phyloP scores from a whole-genome alignment of 2,113 vertebrate species.

The Mormyrus iriodes region DNA sequence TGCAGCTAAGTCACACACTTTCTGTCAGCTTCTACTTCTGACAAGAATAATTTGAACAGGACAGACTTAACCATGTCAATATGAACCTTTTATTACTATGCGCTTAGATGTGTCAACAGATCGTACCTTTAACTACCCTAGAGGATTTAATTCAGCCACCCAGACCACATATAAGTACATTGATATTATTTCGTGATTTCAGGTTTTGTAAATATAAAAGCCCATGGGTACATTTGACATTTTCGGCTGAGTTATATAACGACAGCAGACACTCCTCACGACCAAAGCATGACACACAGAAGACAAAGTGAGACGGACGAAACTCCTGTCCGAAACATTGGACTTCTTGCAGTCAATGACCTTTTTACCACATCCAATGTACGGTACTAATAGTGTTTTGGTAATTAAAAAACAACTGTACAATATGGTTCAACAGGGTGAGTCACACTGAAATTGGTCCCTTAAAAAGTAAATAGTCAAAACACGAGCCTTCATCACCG shows the following conservation, averaged over 20 bases:
- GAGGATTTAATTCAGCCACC: neutral
- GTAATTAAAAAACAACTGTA: neutral
- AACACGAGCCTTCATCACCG: neutral
- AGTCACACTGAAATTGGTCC: neutral
- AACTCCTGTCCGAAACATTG: neutral
- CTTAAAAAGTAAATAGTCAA: neutral
- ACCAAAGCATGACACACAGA: neutral
- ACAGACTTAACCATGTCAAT: neutral
- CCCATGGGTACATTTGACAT: neutral
- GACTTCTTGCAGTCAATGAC: neutral
- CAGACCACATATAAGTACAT: neutral
- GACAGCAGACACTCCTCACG: neutral
- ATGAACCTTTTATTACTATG: neutral
- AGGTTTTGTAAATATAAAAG: neutral
- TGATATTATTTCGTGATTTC: neutral
- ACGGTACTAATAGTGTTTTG: neutral
- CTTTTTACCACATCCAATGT: neutral
- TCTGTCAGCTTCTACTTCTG: neutral
- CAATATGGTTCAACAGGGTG: neutral
- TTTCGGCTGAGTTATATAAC: neutral
- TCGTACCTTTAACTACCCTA: neutral
- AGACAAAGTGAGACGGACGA: neutral
- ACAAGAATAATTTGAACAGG: neutral
- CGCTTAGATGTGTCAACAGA: neutral
- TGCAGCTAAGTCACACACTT: neutral